These are phyloP conservation scores for Gobio occitaniae DNA, from an alignment of 2,797 vertebrate species.

Conservation along the genomic window DNA sequence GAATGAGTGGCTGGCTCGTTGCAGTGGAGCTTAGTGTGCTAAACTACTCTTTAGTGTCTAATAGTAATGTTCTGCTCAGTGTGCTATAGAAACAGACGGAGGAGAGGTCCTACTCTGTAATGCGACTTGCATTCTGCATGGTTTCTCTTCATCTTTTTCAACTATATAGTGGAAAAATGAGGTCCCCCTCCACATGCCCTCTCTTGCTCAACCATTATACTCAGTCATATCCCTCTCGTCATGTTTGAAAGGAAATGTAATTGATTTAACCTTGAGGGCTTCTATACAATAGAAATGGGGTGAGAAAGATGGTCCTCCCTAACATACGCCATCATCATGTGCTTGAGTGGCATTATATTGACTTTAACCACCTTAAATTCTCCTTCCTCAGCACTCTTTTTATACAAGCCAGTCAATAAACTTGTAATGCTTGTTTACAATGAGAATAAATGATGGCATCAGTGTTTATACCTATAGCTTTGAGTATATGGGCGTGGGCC, in stretches of 20 bases:
- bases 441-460: neutral
- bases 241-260: conserved; percentile 45
- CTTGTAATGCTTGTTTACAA: neutral
- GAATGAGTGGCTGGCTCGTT: conserved; percentile 9
- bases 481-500: neutral
- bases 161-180: conserved; percentile 11
- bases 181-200: conserved; percentile 33
- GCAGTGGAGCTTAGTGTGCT: conserved; percentile 41
- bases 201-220: conserved; percentile 25
- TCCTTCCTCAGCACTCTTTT: conserved; percentile 34
- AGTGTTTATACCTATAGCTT: neutral
- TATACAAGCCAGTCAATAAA: conserved; percentile 16
- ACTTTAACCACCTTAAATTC: conserved; percentile 35
- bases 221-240: conserved; percentile 38
- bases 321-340: conserved; percentile 20
- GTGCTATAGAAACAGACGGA: neutral
- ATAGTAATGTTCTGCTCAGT: conserved; percentile 25
- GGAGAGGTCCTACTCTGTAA: conserved; percentile 18
- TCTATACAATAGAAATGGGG: conserved; percentile 21
- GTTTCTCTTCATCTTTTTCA: conserved; percentile 15
- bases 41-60: conserved; percentile 21
- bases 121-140: neutral
- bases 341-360: conserved; percentile 40
- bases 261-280: conserved; percentile 46
- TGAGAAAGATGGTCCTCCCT: conserved; percentile 23